phyloP scores from a whole-genome alignment of 2,797 vertebrate genomes.

The Sebastes vulpes region DNA sequence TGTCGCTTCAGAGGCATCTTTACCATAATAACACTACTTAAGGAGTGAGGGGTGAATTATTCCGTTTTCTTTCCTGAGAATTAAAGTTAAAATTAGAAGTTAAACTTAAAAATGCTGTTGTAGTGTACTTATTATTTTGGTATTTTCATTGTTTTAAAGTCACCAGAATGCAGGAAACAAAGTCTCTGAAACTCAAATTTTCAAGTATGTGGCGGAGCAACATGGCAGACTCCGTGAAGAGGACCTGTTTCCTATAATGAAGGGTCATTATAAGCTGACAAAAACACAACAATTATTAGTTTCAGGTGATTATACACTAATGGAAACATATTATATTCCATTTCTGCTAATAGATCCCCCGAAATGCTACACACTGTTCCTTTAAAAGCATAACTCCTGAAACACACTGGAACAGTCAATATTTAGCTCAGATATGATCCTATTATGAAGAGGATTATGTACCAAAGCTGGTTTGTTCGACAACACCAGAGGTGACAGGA shows the following conservation, averaged over 20 bases:
- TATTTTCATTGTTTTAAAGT: too few species aligned
- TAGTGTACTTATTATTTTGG: too few species aligned
- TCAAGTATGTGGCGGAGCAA: too few species aligned
- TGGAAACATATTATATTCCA: background rate
- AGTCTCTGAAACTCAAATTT: too few species aligned
- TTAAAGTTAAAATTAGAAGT: too few species aligned
- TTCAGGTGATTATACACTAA: background rate
- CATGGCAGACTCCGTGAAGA: background rate
- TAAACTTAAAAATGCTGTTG: too few species aligned
- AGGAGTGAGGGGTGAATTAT: too few species aligned
- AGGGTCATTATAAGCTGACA: background rate
- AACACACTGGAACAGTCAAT: background rate
- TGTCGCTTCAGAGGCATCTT: too few species aligned
- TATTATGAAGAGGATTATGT: slow-evolving; percentile 12
- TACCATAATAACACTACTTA: too few species aligned
- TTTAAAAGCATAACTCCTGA: background rate
- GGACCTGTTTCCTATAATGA: background rate
- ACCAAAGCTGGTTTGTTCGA: background rate
- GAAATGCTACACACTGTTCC: background rate
- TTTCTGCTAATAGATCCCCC: background rate
- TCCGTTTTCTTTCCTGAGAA: too few species aligned
- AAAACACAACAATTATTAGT: background rate
- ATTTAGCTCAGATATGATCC: slow-evolving; percentile 21
- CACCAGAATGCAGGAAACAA: too few species aligned
- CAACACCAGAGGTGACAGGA: background rate